These are phyloP conservation scores for Ormyrus pomaceus DNA, from an alignment of 2,888 invertebrate species.

Conservation along the genomic window DNA sequence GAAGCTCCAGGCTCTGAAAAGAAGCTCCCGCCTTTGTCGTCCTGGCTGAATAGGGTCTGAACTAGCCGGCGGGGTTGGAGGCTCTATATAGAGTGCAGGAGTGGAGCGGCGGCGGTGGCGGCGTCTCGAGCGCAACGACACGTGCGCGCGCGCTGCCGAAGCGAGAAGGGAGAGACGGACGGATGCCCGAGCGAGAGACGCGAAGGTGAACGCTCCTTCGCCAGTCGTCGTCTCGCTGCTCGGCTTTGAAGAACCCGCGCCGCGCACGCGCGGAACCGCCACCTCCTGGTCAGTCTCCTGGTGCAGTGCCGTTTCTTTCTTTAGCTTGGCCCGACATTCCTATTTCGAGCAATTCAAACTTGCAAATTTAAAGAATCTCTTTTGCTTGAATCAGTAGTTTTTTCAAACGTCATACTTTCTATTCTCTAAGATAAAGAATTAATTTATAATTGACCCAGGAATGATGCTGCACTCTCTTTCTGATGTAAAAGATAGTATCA, in stretches of 20 bases:
- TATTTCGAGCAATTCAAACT: too few relatives aligned
- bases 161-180: conserved; percentile 5
- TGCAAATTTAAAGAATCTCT: too few relatives aligned
- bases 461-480: too few relatives aligned
- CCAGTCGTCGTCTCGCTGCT: conserved; percentile 41
- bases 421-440: too few relatives aligned
- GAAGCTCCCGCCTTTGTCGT: conserved; percentile 9
- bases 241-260: conserved; percentile 33
- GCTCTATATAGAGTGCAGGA: conserved; percentile 1
- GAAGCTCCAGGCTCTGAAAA: not conserved
- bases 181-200: not conserved
- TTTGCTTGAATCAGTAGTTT: too few relatives aligned
- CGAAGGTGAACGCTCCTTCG: conserved; percentile 51
- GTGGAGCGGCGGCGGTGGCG: not conserved
- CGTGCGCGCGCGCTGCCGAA: conserved; percentile 40
- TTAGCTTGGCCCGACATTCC: too few relatives aligned
- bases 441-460: too few relatives aligned
- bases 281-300: not conserved
- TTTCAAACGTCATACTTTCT: too few relatives aligned
- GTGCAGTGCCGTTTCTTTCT: not conserved
- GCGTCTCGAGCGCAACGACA: conserved; percentile 32
- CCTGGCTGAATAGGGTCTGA: not conserved
- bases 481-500: too few relatives aligned
- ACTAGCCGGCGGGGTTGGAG: not conserved
- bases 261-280: not conserved